These are phyloP conservation scores for Corvus cornix DNA, from an alignment of 2,113 vertebrate genomes.

Conservation along the genomic window DNA sequence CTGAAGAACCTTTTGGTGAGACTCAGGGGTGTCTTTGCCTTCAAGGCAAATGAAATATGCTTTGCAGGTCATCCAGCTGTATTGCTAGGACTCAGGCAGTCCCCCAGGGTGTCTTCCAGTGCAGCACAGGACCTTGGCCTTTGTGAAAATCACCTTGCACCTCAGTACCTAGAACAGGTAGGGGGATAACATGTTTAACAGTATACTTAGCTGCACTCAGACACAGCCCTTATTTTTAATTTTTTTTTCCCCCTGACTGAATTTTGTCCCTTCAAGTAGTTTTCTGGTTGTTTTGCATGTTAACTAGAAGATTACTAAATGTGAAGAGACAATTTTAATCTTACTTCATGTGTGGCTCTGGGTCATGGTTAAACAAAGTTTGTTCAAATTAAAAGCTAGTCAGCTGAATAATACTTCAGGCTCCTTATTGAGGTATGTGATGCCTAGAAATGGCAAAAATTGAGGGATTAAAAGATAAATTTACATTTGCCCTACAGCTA, in stretches of 20 bases:
- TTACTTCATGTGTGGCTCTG: not conserved
- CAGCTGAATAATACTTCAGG: constrained; percentile 16
- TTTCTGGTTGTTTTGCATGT: constrained; percentile 7
- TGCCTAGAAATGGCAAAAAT: constrained; percentile 25
- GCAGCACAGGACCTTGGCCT: not conserved
- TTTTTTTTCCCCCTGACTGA: not conserved
- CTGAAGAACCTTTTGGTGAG: not conserved
- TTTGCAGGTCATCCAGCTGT: not conserved
- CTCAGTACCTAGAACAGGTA: not conserved
- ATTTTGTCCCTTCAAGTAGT: not conserved
- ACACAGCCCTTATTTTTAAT: not conserved
- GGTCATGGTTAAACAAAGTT: constrained; percentile 14
- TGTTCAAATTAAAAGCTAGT: constrained; percentile 16
- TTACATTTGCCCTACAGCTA: not conserved
- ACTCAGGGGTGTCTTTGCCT: not conserved
- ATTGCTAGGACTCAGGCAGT: not conserved
- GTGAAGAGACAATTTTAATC: constrained; percentile 39
- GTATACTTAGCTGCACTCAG: not conserved
- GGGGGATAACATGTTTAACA: not conserved
- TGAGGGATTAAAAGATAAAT: constrained; percentile 37
- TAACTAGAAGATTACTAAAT: constrained; percentile 38
- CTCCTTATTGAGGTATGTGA: not conserved
- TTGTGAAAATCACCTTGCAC: not conserved
- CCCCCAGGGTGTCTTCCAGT: not conserved
- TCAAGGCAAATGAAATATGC: accelerated